Percentiles rank a stretch among this genome's conserved stretches.
Conservation (phyloP, 1,140 invertebrate species). For the Dolichoris vasculosae region DNA sequence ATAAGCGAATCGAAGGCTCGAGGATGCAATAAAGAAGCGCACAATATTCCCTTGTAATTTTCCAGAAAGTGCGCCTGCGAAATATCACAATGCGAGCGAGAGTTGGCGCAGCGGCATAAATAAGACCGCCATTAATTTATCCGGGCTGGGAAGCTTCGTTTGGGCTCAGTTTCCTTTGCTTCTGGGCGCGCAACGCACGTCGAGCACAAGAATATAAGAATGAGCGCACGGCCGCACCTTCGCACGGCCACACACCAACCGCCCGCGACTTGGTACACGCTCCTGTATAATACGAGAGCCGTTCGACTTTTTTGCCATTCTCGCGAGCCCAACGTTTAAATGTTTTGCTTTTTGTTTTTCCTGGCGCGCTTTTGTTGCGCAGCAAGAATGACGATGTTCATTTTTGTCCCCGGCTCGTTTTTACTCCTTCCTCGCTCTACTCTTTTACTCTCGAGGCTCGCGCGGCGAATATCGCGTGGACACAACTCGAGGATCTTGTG, state of each 20-base stretch:
- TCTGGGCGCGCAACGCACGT: not conserved
- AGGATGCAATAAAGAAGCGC: not conserved
- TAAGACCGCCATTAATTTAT: slow-evolving; percentile 56
- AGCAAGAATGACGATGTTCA: slow-evolving; percentile 9
- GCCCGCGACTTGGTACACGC: slow-evolving; percentile 17
- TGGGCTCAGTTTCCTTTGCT: slow-evolving; percentile 8
- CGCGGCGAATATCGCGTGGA: not conserved
- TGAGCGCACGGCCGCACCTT: slow-evolving; percentile 35
- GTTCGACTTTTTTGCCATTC: not conserved
- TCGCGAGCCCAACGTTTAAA: not conserved
- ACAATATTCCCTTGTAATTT: not conserved
- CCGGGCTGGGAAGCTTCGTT: slow-evolving; percentile 47
- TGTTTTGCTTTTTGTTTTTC: slow-evolving; percentile 26
- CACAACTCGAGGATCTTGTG: not conserved
- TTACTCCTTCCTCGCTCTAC: not conserved
- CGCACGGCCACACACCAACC: not conserved
- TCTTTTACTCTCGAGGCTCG: not conserved
- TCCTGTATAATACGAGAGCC: slow-evolving; percentile 21
- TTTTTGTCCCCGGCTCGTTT: slow-evolving; percentile 10
- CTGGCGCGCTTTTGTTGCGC: slow-evolving; percentile 21
- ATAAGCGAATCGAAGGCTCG: not conserved
- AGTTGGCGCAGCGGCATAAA: not conserved
- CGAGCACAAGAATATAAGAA: not conserved
- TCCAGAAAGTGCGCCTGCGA: not conserved
- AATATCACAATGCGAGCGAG: not conserved